Percentiles rank a stretch among this genome's conserved stretches.
These are phyloP conservation scores for Halesus radiatus DNA, from an alignment of 1,140 invertebrate genomes.

Conservation along the genomic window DNA sequence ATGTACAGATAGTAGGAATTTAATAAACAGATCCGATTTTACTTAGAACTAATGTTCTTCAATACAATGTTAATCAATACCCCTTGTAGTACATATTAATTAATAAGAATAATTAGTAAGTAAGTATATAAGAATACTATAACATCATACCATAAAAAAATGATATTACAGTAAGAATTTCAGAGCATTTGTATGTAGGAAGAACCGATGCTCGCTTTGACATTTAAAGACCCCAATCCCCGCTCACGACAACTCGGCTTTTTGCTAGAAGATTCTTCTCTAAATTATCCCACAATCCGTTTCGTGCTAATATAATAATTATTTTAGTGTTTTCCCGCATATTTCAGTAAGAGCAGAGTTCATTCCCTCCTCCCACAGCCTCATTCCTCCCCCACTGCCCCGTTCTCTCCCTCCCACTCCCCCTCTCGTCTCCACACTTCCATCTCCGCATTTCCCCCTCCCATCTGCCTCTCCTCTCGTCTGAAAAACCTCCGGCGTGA, in stretches of 20 bases:
- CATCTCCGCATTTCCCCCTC: background rate
- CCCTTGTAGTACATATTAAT: too few relatives aligned
- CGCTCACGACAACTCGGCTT: background rate
- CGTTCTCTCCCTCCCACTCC: background rate
- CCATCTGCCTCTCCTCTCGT: background rate
- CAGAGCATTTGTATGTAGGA: too few relatives aligned
- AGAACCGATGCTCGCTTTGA: too few relatives aligned
- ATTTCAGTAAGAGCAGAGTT: slow-evolving; percentile 37
- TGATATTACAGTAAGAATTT: too few relatives aligned
- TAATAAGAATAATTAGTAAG: too few relatives aligned
- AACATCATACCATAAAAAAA: too few relatives aligned
- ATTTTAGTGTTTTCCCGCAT: slow-evolving; percentile 35
- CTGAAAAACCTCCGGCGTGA: background rate
- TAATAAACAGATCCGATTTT: too few relatives aligned
- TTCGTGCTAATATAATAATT: slow-evolving; percentile 29
- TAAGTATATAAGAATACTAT: too few relatives aligned
- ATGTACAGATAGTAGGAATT: too few relatives aligned
- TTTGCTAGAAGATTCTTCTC: background rate
- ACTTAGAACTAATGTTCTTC: too few relatives aligned
- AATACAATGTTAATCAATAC: too few relatives aligned
- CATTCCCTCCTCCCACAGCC: slow-evolving; percentile 21
- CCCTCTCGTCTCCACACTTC: background rate
- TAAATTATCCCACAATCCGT: slow-evolving; percentile 21
- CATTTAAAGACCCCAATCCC: background rate
- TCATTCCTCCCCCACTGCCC: background rate